Evolutionary conservation across 2,113 vertebrate species (phyloP).

Genomic region (Corapipo altera): DNA sequence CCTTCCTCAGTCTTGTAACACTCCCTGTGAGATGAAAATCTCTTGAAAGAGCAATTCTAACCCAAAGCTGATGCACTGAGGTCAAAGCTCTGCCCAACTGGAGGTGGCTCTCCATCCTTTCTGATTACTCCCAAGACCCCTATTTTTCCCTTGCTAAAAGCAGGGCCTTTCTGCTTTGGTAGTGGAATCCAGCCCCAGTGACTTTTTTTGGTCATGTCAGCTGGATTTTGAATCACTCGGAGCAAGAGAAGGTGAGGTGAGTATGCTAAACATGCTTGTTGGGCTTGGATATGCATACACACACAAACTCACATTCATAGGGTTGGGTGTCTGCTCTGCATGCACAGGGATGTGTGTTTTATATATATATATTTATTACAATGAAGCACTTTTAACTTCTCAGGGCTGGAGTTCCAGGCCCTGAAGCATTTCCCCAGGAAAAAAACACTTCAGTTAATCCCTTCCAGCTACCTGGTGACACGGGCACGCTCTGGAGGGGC

Average conservation of each 20-base stretch:
- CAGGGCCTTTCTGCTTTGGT: neutral
- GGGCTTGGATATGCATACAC: neutral
- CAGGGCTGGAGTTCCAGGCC: neutral
- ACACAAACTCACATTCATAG: neutral
- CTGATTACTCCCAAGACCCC: neutral
- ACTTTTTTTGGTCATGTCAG: neutral
- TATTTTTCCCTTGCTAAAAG: neutral
- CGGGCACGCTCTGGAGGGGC: neutral
- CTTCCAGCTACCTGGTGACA: neutral
- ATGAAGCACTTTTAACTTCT: constrained; percentile 10
- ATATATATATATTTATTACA: neutral
- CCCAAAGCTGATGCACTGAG: neutral
- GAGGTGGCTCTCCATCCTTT: neutral
- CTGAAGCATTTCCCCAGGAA: neutral
- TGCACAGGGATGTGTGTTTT: neutral
- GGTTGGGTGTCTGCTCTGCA: neutral
- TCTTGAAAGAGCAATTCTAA: neutral
- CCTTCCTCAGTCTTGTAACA: neutral
- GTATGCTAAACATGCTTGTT: neutral
- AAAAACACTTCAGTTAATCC: neutral
- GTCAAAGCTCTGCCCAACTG: neutral
- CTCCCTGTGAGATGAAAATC: neutral
- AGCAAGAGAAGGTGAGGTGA: neutral
- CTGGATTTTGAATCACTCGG: neutral
- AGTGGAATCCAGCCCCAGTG: neutral